Percentiles rank a stretch among this genome's conserved stretches.
Evolutionary conservation across 2,797 vertebrate species (phyloP).

Genomic region (Enteromius thamalakanensis): DNA sequence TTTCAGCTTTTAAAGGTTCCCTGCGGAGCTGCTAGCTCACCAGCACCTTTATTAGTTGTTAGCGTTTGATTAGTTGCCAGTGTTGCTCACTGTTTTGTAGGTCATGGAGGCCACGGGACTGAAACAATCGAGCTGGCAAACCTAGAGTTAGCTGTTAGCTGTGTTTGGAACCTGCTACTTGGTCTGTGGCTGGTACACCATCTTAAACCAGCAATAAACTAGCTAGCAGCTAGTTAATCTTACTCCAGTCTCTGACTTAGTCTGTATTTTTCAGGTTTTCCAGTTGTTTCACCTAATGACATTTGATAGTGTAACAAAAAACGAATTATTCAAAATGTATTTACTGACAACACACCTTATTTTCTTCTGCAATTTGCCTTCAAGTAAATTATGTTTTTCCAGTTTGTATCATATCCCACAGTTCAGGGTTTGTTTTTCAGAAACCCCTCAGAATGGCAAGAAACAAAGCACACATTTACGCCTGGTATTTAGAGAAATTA

Average conservation of each 20-base stretch:
- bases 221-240: background rate
- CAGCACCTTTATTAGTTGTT: conserved; percentile 26
- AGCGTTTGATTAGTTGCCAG: conserved; percentile 19
- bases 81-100: conserved; percentile 14
- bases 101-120: background rate
- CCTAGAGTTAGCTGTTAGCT: background rate
- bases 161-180: background rate
- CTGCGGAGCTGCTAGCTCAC: conserved; percentile 18
- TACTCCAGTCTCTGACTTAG: background rate
- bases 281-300: too few species aligned
- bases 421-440: too few species aligned
- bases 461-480: too few species aligned
- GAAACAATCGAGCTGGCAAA: background rate
- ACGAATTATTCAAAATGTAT: too few species aligned
- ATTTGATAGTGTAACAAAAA: too few species aligned
- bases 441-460: too few species aligned
- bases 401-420: too few species aligned
- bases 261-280: too few species aligned
- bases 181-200: background rate
- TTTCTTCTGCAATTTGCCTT: too few species aligned
- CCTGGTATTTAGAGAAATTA: too few species aligned
- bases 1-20: conserved; percentile 36
- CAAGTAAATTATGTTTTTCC: too few species aligned
- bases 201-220: background rate
- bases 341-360: too few species aligned